Evolutionary conservation across 2,797 vertebrate species (phyloP).

Genomic region (Notolepis coatsorum): DNA sequence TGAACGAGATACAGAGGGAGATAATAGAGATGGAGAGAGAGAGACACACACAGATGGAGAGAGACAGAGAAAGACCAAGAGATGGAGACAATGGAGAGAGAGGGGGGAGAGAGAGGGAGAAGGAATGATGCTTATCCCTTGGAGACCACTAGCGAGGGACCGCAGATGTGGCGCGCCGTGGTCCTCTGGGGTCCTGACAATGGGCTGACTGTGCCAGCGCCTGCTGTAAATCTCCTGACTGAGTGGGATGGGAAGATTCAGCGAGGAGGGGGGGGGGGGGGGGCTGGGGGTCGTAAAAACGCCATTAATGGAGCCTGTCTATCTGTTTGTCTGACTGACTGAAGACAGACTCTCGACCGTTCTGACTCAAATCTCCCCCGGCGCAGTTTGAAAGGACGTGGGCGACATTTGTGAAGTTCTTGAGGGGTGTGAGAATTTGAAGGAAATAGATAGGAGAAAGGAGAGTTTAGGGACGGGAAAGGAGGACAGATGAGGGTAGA

Average conservation of each 20-base stretch:
- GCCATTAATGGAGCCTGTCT: constrained; percentile 55
- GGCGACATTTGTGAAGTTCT: too few relatives aligned
- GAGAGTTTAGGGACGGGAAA: too few relatives aligned
- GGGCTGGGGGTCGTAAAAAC: constrained; percentile 57
- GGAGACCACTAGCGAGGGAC: constrained; percentile 12
- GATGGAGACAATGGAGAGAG: too few relatives aligned
- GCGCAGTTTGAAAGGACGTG: too few relatives aligned
- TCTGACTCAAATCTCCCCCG: constrained; percentile 16
- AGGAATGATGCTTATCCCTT: neutral
- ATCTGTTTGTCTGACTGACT: constrained; percentile 47
- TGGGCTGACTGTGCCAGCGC: constrained; percentile 44
- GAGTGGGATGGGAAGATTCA: constrained; percentile 25
- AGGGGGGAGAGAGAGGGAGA: constrained; percentile 7
- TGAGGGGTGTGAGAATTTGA: too few relatives aligned
- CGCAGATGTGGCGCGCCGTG: constrained; percentile 7
- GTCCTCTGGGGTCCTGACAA: constrained; percentile 62
- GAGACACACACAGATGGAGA: neutral
- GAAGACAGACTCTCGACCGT: constrained; percentile 6
- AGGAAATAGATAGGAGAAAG: too few relatives aligned
- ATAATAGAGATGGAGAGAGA: neutral
- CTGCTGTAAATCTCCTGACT: constrained; percentile 66
- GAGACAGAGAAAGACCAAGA: neutral
- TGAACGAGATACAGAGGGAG: constrained; percentile 23
- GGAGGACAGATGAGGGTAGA: too few relatives aligned
- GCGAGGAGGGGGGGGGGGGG: too few relatives aligned